A percentile compares a stretch with the other conserved stretches of the same genome.
phyloP scores from a whole-genome alignment of 2,113 vertebrate genomes.

The Scytalopus superciliaris region DNA sequence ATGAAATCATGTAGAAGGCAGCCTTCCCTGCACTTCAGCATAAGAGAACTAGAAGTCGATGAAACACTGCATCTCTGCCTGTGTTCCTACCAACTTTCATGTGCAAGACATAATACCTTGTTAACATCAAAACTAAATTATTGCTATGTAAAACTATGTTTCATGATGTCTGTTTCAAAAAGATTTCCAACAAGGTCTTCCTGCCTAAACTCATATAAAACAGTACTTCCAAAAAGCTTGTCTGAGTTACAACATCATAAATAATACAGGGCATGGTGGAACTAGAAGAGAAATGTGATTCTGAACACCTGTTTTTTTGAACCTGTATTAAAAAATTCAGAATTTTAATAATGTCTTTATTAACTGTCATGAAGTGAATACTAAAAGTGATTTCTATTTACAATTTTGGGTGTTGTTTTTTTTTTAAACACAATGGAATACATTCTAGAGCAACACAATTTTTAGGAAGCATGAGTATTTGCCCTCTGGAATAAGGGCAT shows the following conservation, averaged over 20 bases:
- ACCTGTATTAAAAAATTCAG: background rate
- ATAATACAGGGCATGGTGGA: background rate
- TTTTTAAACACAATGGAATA: background rate
- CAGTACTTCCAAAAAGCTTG: background rate
- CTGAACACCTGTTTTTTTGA: background rate
- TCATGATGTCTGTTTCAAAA: background rate
- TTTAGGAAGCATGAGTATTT: background rate
- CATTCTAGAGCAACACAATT: background rate
- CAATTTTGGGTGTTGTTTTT: background rate
- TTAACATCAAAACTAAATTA: background rate
- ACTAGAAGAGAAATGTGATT: background rate
- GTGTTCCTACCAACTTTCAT: background rate
- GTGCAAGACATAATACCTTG: background rate
- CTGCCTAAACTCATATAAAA: background rate
- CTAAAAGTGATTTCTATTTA: background rate
- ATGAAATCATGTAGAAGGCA: background rate
- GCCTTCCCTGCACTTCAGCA: background rate
- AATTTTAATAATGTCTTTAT: background rate
- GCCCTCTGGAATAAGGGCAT: background rate
- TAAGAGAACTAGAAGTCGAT: background rate
- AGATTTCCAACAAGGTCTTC: background rate
- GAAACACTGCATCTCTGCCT: background rate
- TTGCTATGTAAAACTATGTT: background rate
- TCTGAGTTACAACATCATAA: background rate
- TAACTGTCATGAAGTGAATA: background rate